Evolutionary conservation across 2,888 invertebrate species (phyloP).

Genomic region (Troides helena): DNA sequence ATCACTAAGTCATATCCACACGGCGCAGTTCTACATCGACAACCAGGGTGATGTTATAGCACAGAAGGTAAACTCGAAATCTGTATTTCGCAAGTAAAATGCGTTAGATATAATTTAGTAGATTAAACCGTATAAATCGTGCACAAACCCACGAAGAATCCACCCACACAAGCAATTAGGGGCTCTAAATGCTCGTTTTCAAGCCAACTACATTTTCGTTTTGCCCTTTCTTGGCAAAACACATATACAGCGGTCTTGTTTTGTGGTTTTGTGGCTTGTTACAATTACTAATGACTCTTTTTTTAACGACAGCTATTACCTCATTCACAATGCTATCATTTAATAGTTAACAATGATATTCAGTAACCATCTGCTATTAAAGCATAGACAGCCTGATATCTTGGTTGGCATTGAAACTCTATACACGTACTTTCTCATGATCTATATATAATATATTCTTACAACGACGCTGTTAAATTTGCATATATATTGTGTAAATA

Average conservation of each 20-base stretch:
- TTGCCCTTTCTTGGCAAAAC: constrained; percentile 18
- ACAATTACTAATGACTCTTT: neutral
- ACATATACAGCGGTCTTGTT: constrained; percentile 5
- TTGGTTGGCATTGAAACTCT: neutral
- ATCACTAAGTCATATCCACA: constrained; percentile 86
- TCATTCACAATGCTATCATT: no score
- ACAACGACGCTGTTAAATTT: neutral
- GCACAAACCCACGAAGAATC: constrained; percentile 20
- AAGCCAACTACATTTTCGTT: constrained; percentile 23
- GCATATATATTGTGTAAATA: neutral
- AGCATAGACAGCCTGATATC: neutral
- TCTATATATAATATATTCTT: neutral
- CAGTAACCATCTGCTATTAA: no score
- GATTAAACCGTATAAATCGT: constrained; percentile 28
- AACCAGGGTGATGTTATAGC: constrained; percentile 86
- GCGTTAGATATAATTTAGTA: constrained; percentile 14
- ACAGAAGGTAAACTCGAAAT: constrained; percentile 77
- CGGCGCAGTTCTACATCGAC: constrained; percentile 88
- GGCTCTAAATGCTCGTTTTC: constrained; percentile 24
- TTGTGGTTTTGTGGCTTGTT: neutral
- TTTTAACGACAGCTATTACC: no score
- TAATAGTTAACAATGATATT: no score
- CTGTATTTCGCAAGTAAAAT: constrained; percentile 20
- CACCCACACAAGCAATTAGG: constrained; percentile 29
- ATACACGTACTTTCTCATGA: neutral